Conservation (phyloP, 2,797 vertebrate species). For the Ceryle rudis region DNA sequence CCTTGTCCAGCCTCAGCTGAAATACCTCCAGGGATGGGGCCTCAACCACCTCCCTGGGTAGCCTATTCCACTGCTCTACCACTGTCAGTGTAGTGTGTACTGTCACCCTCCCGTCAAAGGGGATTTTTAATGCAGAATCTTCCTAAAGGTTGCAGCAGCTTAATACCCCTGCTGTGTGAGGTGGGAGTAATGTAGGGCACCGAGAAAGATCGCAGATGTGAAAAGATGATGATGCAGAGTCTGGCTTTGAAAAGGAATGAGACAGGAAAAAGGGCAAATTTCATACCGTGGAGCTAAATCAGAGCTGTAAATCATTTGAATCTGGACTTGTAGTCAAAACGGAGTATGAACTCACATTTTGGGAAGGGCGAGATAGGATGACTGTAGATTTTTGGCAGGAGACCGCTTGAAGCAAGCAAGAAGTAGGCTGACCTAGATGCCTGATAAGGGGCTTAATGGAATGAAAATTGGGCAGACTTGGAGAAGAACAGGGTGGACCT, state of each 20-base stretch:
- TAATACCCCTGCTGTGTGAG: background rate
- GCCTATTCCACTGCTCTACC: too few species aligned
- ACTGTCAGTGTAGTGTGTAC: too few species aligned
- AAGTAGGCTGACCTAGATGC: slow-evolving; percentile 56
- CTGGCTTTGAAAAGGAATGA: background rate
- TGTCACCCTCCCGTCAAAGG: background rate
- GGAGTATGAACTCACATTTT: slow-evolving; percentile 33
- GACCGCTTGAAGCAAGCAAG: background rate
- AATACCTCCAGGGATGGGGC: too few species aligned
- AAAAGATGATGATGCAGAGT: background rate
- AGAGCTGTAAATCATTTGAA: background rate
- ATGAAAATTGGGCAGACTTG: slow-evolving; percentile 53
- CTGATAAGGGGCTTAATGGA: slow-evolving; percentile 49
- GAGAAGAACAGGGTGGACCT: slow-evolving; percentile 62
- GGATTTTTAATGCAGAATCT: background rate
- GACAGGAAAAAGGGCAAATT: background rate
- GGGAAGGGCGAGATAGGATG: slow-evolving; percentile 50
- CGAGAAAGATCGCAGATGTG: background rate
- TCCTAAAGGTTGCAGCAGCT: background rate
- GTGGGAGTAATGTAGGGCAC: background rate
- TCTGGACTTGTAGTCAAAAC: background rate
- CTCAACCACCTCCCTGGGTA: too few species aligned
- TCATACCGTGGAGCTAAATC: background rate
- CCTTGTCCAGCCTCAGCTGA: too few species aligned
- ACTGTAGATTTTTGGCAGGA: slow-evolving; percentile 47